A percentile compares a stretch with the other conserved stretches of the same genome.
phyloP scores from a whole-genome alignment of 2,113 vertebrate species.

The Elachura formosa region DNA sequence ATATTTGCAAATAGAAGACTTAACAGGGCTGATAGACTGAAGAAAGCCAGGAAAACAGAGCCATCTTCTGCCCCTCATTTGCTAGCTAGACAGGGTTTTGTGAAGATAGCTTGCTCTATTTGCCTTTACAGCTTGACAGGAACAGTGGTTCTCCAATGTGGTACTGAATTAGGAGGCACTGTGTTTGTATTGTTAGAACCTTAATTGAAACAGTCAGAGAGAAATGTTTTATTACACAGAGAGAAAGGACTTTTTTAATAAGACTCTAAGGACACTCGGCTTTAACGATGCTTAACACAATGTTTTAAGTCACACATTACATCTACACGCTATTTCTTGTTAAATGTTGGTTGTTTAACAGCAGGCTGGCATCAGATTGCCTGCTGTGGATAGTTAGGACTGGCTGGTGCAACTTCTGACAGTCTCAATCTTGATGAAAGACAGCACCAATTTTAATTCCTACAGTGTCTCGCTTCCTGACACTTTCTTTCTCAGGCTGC shows the following conservation, averaged over 20 bases:
- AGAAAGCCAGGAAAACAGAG: not conserved
- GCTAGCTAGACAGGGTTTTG: not conserved
- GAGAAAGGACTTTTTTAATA: constrained; percentile 62
- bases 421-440: constrained; percentile 58
- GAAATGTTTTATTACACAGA: constrained; percentile 66
- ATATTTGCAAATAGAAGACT: not conserved
- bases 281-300: constrained; percentile 70
- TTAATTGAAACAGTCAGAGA: constrained; percentile 69
- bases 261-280: constrained; percentile 60
- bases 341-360: constrained; percentile 72
- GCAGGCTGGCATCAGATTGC: constrained; percentile 69
- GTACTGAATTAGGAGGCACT: constrained; percentile 64
- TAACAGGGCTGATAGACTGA: not conserved
- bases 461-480: constrained; percentile 40
- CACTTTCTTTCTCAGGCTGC: not conserved
- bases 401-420: constrained; percentile 60
- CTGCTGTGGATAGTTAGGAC: constrained; percentile 59
- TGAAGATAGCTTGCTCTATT: not conserved
- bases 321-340: constrained; percentile 65
- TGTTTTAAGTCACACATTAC: constrained; percentile 60
- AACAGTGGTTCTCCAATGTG: constrained; percentile 7
- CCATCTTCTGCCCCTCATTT: not conserved
- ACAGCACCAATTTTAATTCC: constrained; percentile 49
- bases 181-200: constrained; percentile 65
- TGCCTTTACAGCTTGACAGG: constrained; percentile 31